A percentile compares a stretch with the other conserved stretches of the same genome.
These are phyloP conservation scores for Megalonaias nervosa DNA, from an alignment of 1,140 invertebrate species.

Conservation along the genomic window DNA sequence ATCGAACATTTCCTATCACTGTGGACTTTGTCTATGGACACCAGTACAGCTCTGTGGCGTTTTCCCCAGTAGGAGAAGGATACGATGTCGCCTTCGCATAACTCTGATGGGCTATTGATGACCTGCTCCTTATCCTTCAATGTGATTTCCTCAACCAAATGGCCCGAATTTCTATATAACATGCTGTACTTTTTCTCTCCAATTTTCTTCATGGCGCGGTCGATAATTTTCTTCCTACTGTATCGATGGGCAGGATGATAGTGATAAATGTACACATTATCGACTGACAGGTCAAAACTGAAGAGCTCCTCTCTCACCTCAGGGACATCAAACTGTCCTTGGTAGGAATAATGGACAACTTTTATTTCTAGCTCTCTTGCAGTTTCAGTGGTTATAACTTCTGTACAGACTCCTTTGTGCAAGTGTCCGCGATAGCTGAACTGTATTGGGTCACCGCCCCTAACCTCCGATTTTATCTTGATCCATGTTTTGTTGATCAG, in stretches of 20 bases:
- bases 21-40: background rate
- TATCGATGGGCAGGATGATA: conserved; percentile 21
- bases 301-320: background rate
- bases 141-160: conserved; percentile 17
- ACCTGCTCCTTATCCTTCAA: conserved; percentile 1
- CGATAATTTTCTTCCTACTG: conserved; percentile 8
- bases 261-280: conserved; percentile 21
- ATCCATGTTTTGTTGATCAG: conserved; percentile 1
- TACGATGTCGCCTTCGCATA: conserved; percentile 6
- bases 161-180: background rate
- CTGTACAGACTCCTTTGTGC: conserved; percentile 17
- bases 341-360: conserved; percentile 10
- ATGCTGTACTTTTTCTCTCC: conserved; percentile 12
- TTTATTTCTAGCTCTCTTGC: background rate
- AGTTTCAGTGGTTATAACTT: background rate
- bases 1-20: background rate
- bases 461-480: conserved; percentile 3
- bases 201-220: conserved; percentile 1
- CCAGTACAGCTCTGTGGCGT: conserved; percentile 9
- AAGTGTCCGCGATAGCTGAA: conserved; percentile 10
- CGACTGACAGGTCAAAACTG: background rate
- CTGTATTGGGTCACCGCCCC: conserved; percentile 8
- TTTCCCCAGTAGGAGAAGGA: conserved; percentile 17
- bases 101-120: background rate
- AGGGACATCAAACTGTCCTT: background rate